Conservation (phyloP, 2,888 invertebrate species). For the Sepioteuthis lessoniana region DNA sequence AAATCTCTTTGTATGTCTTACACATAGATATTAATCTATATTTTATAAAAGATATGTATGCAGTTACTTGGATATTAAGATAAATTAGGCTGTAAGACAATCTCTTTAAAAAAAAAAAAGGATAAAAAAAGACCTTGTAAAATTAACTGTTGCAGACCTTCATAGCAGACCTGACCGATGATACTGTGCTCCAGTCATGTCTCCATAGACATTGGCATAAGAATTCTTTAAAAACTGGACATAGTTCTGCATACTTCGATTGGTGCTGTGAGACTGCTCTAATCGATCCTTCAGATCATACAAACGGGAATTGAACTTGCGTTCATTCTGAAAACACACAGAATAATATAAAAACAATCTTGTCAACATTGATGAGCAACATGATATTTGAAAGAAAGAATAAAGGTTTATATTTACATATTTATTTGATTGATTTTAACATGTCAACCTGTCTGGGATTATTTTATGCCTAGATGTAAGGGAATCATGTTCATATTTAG, state of each 20-base stretch:
- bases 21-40: no score
- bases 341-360: no score
- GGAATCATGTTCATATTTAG: no score
- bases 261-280: slow-evolving; percentile 74
- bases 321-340: slow-evolving; percentile 67
- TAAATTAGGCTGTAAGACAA: background rate
- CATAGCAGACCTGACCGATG: slow-evolving; percentile 49
- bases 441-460: no score
- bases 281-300: slow-evolving; percentile 74
- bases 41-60: background rate
- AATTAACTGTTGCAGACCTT: background rate
- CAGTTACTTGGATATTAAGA: background rate
- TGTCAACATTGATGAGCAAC: no score
- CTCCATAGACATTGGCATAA: slow-evolving; percentile 75
- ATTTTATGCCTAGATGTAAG: no score
- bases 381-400: no score
- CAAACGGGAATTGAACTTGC: slow-evolving; percentile 72
- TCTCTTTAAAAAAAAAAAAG: no score
- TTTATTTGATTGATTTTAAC: no score
- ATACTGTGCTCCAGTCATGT: slow-evolving; percentile 55
- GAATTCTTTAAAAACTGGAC: slow-evolving; percentile 75
- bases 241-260: slow-evolving; percentile 75
- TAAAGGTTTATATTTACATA: no score
- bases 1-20: no score
- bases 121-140: no score